phyloP scores from a whole-genome alignment of 2,888 invertebrate species.

The Endomychus coccineus region DNA sequence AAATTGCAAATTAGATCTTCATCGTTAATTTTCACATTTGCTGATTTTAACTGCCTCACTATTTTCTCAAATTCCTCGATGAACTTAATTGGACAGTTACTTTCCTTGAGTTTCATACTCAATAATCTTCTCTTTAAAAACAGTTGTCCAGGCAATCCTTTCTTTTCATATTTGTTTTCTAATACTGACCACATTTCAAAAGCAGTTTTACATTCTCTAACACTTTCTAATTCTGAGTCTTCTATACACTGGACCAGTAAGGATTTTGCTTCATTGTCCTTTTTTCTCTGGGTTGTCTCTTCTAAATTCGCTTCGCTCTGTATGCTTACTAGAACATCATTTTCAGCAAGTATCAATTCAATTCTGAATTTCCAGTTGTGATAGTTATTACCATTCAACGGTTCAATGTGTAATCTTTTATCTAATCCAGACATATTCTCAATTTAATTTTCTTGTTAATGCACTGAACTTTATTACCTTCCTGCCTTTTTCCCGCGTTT shows the following conservation, averaged over 20 bases:
- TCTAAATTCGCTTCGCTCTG: no score
- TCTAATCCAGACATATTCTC: no score
- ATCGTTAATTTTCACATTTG: constrained; percentile 1
- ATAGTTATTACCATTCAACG: no score
- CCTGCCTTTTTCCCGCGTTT: no score
- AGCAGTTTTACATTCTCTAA: constrained; percentile 11
- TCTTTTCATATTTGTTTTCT: constrained; percentile 11
- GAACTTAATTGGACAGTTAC: constrained; percentile 1
- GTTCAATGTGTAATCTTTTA: no score
- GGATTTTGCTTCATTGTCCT: constrained; percentile 9
- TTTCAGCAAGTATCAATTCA: no score
- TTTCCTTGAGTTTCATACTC: constrained; percentile 11
- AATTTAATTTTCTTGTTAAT: no score
- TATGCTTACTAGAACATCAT: no score
- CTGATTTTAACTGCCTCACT: constrained; percentile 4
- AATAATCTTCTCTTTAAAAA: constrained; percentile 11
- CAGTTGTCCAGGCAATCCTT: constrained; percentile 10
- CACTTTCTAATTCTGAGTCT: constrained; percentile 9
- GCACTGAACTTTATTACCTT: no score
- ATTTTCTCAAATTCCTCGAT: constrained; percentile 3
- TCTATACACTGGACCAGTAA: constrained; percentile 9
- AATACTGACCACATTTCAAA: constrained; percentile 11
- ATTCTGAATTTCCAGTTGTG: no score
- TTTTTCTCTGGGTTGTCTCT: constrained; percentile 1
- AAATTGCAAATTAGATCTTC: constrained; percentile 4